Percentiles rank a stretch among this genome's conserved stretches.
phyloP scores from a whole-genome alignment of 2,797 vertebrate genomes.

The Scyliorhinus canicula region DNA sequence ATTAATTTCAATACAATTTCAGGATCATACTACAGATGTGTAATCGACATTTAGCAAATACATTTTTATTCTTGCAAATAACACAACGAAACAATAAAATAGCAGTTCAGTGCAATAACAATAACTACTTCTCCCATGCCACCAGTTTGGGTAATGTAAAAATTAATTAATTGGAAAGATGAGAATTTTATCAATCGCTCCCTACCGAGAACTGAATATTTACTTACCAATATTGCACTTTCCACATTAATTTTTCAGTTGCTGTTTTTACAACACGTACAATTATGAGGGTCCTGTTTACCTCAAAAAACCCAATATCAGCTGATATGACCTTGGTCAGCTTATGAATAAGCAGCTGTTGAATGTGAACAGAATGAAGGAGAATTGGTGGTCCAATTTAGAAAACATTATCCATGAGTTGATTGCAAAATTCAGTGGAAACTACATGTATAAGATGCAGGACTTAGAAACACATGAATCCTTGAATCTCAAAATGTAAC shows the following conservation, averaged over 20 bases:
- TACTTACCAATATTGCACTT: background rate
- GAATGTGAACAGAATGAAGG: background rate
- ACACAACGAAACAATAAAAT: conserved; percentile 8
- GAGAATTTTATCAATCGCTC: background rate
- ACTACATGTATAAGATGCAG: background rate
- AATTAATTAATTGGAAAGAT: conserved; percentile 23
- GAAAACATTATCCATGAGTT: background rate
- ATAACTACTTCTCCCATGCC: background rate
- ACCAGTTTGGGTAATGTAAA: background rate
- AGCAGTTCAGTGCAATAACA: background rate
- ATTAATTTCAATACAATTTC: background rate
- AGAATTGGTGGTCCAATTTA: background rate
- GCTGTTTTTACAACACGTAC: background rate
- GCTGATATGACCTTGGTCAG: background rate
- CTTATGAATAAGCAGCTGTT: background rate
- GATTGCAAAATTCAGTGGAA: too few relatives aligned
- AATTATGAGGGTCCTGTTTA: background rate
- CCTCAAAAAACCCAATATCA: background rate
- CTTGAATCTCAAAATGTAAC: background rate
- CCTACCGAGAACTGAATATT: background rate
- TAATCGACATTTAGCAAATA: background rate
- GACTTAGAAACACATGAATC: background rate
- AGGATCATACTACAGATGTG: background rate
- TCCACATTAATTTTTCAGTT: background rate
- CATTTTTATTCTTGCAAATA: background rate